phyloP scores from a whole-genome alignment of 2,888 invertebrate species.

The Melangyna quadrimaculata region DNA sequence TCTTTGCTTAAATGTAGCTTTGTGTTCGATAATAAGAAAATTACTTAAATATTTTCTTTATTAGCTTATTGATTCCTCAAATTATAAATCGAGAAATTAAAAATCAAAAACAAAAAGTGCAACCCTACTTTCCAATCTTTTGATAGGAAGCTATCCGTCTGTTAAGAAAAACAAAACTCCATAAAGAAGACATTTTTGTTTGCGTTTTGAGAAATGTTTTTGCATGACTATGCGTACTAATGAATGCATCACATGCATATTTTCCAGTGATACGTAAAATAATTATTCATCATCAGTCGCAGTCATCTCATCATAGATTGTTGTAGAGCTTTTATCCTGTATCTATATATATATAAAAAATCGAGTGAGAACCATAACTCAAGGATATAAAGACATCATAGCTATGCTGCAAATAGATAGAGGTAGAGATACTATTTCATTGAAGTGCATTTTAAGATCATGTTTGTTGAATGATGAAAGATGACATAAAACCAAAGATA shows the following conservation, averaged over 20 bases:
- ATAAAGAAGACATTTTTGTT: not conserved
- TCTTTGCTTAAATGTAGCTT: no score
- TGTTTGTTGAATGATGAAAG: slow-evolving; percentile 35
- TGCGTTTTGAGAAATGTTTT: no score
- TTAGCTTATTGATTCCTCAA: no score
- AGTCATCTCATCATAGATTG: not conserved
- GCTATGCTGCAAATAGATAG: not conserved
- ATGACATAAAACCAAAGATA: slow-evolving; percentile 5
- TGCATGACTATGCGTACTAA: slow-evolving; percentile 18
- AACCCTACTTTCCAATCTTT: not conserved
- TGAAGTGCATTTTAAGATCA: slow-evolving; percentile 51
- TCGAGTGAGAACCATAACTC: not conserved
- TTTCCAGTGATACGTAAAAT: slow-evolving; percentile 16
- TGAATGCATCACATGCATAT: slow-evolving; percentile 3
- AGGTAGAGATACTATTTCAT: not conserved
- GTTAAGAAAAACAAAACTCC: not conserved
- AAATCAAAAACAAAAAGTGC: not conserved
- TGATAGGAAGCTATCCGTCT: not conserved
- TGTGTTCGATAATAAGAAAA: no score
- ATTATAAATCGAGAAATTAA: not conserved
- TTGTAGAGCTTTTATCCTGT: not conserved
- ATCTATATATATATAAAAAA: no score
- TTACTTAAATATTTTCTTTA: no score
- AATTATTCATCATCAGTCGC: slow-evolving; percentile 25
- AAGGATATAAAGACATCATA: slow-evolving; percentile 6